phyloP scores from a whole-genome alignment of 2,113 vertebrate genomes.

The Dicrurus megarhynchus region DNA sequence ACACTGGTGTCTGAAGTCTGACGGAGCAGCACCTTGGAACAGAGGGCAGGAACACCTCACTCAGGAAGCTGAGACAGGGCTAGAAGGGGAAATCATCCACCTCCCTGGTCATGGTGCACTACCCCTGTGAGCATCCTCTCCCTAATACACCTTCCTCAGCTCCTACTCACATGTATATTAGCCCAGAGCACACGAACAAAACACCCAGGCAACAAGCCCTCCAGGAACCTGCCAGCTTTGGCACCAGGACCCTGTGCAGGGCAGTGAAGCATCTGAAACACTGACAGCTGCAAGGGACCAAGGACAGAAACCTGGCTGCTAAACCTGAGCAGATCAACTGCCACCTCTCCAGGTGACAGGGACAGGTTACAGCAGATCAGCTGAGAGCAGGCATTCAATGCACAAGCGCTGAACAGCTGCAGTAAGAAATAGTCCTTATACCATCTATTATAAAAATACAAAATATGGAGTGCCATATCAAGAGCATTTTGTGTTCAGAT shows the following conservation, averaged over 20 bases:
- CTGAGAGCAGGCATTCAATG: background rate
- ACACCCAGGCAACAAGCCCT: background rate
- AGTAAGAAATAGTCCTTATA: background rate
- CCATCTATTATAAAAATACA: background rate
- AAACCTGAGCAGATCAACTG: background rate
- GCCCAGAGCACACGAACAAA: background rate
- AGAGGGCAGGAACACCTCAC: background rate
- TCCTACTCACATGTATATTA: background rate
- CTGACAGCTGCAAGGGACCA: background rate
- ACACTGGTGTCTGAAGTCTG: background rate
- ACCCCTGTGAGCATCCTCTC: background rate
- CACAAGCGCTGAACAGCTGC: background rate
- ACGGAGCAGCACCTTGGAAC: background rate
- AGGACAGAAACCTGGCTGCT: background rate
- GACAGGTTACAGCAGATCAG: background rate
- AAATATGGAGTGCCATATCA: background rate
- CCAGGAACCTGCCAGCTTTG: background rate
- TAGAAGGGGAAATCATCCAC: background rate
- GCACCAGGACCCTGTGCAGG: background rate
- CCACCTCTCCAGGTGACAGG: background rate
- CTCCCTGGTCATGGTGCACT: rapidly evolving
- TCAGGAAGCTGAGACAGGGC: rapidly evolving
- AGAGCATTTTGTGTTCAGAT: background rate
- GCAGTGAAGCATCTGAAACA: background rate
- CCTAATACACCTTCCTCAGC: background rate